A percentile compares a stretch with the other conserved stretches of the same genome.
Conservation (phyloP, 2,888 invertebrate species). For the Rhopalosiphum nymphaeae region DNA sequence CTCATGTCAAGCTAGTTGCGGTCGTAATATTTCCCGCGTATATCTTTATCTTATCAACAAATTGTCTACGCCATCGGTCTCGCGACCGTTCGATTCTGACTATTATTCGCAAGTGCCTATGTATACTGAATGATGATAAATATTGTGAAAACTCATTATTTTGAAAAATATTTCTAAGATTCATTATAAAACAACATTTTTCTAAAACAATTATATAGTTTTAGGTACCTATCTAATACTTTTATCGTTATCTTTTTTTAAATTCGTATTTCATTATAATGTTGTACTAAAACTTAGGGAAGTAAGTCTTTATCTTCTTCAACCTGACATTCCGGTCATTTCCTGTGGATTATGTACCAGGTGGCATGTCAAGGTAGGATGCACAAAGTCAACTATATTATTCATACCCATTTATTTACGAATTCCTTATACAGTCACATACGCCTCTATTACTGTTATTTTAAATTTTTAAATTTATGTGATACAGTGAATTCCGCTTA, state of each 20-base stretch:
- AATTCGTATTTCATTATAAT: neutral
- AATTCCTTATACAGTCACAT: neutral
- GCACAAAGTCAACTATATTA: neutral
- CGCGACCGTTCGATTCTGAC: neutral
- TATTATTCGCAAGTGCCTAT: too few relatives aligned
- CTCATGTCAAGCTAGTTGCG: neutral
- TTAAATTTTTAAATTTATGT: neutral
- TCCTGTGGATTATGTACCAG: neutral
- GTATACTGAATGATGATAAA: too few relatives aligned
- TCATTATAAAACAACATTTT: too few relatives aligned
- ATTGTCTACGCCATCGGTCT: neutral
- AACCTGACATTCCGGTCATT: neutral
- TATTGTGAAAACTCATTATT: too few relatives aligned
- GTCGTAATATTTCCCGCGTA: neutral
- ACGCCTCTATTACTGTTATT: neutral
- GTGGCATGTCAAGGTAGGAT: neutral
- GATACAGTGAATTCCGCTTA: too few relatives aligned
- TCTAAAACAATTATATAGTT: too few relatives aligned
- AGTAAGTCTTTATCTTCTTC: neutral
- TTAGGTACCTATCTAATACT: too few relatives aligned
- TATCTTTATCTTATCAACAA: neutral
- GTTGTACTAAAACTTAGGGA: neutral
- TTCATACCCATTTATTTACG: neutral
- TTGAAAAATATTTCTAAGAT: too few relatives aligned
- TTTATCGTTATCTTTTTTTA: neutral